Base-by-base conservation (phyloP, 2,113 vertebrate species). In the Psittacus erithacus region DNA sequence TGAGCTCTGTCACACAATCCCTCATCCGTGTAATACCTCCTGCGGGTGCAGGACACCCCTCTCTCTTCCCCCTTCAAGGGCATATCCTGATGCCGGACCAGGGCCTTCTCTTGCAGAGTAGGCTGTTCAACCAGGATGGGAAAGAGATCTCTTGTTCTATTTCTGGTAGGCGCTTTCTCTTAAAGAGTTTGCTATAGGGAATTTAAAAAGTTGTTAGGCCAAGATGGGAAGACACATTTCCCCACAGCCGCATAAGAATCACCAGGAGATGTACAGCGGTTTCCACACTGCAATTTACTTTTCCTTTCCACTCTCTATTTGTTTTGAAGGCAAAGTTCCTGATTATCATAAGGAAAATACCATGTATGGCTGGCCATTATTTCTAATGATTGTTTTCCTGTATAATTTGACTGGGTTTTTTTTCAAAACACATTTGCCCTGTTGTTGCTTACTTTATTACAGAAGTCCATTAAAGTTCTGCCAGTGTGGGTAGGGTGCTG, bases 351-450 rank as follows among this genome's bases (percentile, higher is more conserved):
- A 91, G 65, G 60, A 71, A 78, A 91, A 77, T 28, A 39, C 38
- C 55, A 31, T 2, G 44, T 86, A 46, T 67, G 73, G 43, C 31
- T 88, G 86, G 43, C 79, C 82, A 84, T 95, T 95, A 94, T 90
- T 92, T 69, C 76, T 75, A 94, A 84, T 82, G 70, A 82, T 44
- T 93, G 38, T 50, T 91, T 94, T 83, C 69, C 75, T 62, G 27
- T 27, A 39, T 86, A 76, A 73, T 86, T 89, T 19, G 15, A 39
- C 68, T 25, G 52, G 47, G 68, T 68, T 95, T 44, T 88, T 95
- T 95, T 94, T 90, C 74, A 86, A 68, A 88, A 93, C 46, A 55
- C 69, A 91, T 82, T 77, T 92, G 73, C 49, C 49, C 92, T 77
- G 38, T 77, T 80, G 79, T 79, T 76, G 76, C 86, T 86, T 69